Percentiles rank a stretch among this genome's conserved stretches.
Evolutionary conservation across 64 coral and sea anemone species (phyloP).

Genomic region (Montipora capricornis): DNA sequence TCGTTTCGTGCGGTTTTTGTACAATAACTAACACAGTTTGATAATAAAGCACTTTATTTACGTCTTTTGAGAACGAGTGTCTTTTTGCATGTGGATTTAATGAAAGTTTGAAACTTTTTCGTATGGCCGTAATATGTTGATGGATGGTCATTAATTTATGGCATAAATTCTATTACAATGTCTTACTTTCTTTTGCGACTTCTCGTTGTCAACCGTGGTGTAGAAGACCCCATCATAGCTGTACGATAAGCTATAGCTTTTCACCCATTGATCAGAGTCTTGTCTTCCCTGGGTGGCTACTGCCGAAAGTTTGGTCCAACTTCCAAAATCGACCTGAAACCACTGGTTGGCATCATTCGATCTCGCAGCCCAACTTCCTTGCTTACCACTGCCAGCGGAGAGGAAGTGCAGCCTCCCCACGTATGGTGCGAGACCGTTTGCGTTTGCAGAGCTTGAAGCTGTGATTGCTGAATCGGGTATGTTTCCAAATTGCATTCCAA

Average conservation of each 20-base stretch:
- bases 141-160: not conserved
- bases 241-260: conserved; percentile 17
- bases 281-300: conserved; percentile 48
- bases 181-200: not conserved
- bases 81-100: no score
- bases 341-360: conserved; percentile 38
- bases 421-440: not conserved
- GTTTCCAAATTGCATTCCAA: conserved; percentile 35
- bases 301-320: conserved; percentile 9
- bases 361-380: conserved; percentile 49
- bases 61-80: no score
- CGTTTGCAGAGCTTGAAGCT: conserved; percentile 45
- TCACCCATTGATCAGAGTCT: conserved; percentile 47
- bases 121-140: no score
- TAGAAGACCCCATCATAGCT: conserved; percentile 2
- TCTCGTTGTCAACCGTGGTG: not conserved
- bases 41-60: no score
- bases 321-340: conserved; percentile 65
- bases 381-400: conserved; percentile 18
- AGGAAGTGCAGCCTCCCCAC: conserved; percentile 48
- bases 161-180: not conserved
- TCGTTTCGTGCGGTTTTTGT: no score
- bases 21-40: no score
- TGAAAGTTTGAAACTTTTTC: no score
- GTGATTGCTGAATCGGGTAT: conserved; percentile 38